Evolutionary conservation across 2,113 vertebrate species (phyloP).

Genomic region (Zapus hudsonius): DNA sequence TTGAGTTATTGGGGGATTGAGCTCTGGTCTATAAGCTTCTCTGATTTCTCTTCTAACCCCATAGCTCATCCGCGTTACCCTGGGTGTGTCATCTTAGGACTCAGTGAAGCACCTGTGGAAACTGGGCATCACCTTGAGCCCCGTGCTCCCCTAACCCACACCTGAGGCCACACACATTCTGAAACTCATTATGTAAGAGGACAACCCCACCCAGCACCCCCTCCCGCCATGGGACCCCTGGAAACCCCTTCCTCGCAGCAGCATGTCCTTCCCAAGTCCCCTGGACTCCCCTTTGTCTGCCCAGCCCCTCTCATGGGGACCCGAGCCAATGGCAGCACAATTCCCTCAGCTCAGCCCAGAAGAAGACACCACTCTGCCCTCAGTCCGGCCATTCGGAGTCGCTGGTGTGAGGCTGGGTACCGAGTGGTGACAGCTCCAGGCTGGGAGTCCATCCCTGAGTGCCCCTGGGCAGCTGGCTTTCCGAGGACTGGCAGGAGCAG

Average conservation of each 20-base stretch:
- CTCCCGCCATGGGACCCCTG: neutral
- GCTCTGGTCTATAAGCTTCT: neutral
- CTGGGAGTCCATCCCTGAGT: neutral
- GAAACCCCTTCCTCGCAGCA: no score
- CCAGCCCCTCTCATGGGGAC: neutral
- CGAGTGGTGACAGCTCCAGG: rapidly evolving
- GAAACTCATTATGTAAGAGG: no score
- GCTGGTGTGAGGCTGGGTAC: rapidly evolving
- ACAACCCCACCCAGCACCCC: rapidly evolving
- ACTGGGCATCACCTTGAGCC: rapidly evolving
- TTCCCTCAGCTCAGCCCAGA: neutral
- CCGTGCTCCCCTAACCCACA: rapidly evolving
- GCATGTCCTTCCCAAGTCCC: neutral
- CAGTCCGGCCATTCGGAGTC: neutral
- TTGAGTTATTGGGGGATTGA: no score
- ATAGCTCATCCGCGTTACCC: rapidly evolving
- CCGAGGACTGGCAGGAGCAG: neutral
- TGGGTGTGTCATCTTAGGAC: rapidly evolving
- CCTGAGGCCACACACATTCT: neutral
- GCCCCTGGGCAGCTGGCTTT: rapidly evolving
- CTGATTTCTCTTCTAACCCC: neutral
- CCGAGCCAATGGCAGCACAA: rapidly evolving
- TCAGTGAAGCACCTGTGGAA: rapidly evolving
- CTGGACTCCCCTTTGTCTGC: no score
- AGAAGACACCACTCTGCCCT: neutral